Base-by-base conservation (phyloP, 2,888 invertebrate genomes). In the Drosophila kokeensis region DNA sequence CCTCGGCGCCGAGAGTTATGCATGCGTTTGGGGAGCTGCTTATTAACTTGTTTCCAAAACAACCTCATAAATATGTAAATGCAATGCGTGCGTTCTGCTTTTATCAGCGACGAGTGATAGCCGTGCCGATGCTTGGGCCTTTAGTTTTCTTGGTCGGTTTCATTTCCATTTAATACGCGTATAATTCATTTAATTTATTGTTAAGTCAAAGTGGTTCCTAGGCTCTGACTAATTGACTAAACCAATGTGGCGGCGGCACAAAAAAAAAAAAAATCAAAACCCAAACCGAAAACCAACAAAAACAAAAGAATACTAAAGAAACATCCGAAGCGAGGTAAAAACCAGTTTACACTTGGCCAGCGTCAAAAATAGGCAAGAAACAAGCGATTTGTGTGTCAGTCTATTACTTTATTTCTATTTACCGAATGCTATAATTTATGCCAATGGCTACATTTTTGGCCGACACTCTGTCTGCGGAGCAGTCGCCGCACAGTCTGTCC, bases 381-480 rank as follows among this genome's bases (percentile, higher is more conserved):
- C 79, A 71, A 82, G 69, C 81, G 74, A 86, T 85, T 90, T 85
- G 90, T 85, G 89, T 90, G 88, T 85, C 88, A 84, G 84, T 61
- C 86, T 83, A 79, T 84, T 73, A 78, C 82, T 78, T 81, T 72
- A 77, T 83, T 42, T 63, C 50, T 42, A 48, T 67, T 67, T 50
- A 72, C 70, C 71, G 73, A 74, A 60, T 82, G 73, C 67, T 70
- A 88, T 89, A 89, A 90, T 82, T 85, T 90, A 88, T 85, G 85
- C 88, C 84, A 89, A 70, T 81, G 89, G 87, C 78, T 63, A 70
- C 60, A 75, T 65, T 68, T 73, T 58, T 68, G 57, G 59, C 66
- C 85, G 89, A 90, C 85, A 86, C 72, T 69, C 73, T 78, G 85
- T 86, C 85, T 86, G 87, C 73, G 74, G 45, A 45, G 45, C 57